Conservation (phyloP, 2,888 invertebrate species). For the Harpalus rubripes region DNA sequence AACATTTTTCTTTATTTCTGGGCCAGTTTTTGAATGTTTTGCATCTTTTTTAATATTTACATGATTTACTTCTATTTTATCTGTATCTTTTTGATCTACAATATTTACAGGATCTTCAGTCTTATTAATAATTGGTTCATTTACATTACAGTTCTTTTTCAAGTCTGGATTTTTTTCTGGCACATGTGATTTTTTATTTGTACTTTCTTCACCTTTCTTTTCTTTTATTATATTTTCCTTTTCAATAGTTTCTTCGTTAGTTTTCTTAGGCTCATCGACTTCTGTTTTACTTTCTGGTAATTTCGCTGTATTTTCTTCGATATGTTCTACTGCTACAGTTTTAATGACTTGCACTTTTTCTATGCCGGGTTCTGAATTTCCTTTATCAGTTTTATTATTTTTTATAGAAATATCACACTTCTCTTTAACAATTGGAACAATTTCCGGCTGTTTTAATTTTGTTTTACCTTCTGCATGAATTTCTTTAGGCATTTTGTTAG, state of each 20-base stretch:
- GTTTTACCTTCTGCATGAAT: conserved; percentile 9
- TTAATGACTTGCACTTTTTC: background rate
- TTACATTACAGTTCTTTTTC: conserved; percentile 17
- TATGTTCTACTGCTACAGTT: conserved; percentile 1
- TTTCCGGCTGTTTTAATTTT: background rate
- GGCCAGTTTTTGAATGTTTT: conserved; percentile 18
- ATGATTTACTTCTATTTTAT: background rate
- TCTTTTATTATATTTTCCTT: background rate
- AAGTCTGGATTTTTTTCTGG: conserved; percentile 31
- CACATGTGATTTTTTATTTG: conserved; percentile 49
- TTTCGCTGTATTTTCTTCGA: conserved; percentile 2
- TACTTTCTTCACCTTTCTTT: conserved; percentile 55
- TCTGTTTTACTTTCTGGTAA: conserved; percentile 1
- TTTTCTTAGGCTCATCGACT: background rate
- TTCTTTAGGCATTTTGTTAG: background rate
- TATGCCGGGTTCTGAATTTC: background rate
- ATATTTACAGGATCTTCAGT: background rate
- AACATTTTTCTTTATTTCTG: conserved; percentile 63
- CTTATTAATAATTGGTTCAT: conserved; percentile 25
- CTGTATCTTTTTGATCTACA: background rate
- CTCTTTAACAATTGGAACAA: background rate
- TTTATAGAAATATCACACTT: background rate
- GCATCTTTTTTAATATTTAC: conserved; percentile 12
- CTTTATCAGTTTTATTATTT: background rate
- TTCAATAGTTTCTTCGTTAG: background rate